phyloP scores from a whole-genome alignment of 2,888 invertebrate genomes.

The Meganola albula region DNA sequence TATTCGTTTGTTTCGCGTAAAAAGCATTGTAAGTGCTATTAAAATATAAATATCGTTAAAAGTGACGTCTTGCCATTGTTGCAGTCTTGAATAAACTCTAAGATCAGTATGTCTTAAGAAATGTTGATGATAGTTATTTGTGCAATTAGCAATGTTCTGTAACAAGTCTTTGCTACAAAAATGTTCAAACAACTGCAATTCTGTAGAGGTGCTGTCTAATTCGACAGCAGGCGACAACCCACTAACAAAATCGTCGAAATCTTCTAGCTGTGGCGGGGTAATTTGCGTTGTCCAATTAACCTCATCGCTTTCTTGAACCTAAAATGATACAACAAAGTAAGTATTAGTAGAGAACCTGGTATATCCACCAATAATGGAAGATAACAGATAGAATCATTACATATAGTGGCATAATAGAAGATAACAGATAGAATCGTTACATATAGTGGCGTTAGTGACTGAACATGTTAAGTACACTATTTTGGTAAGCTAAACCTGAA shows the following conservation, averaged over 20 bases:
- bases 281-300: constrained; percentile 12
- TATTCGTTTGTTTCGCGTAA: constrained; percentile 13
- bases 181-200: constrained; percentile 14
- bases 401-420: constrained; percentile 3
- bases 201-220: constrained; percentile 10
- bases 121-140: constrained; percentile 13
- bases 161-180: constrained; percentile 13
- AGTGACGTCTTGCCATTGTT: constrained; percentile 11
- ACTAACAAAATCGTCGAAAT: constrained; percentile 13
- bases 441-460: constrained; percentile 6
- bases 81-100: constrained; percentile 9
- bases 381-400: constrained; percentile 3
- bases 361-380: constrained; percentile 5
- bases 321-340: constrained; percentile 5
- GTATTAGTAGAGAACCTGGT: constrained; percentile 6
- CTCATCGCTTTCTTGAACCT: constrained; percentile 4
- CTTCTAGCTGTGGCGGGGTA: constrained; percentile 11
- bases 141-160: constrained; percentile 10
- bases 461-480: constrained; percentile 6
- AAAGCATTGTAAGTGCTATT: constrained; percentile 16
- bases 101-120: constrained; percentile 12
- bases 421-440: constrained; percentile 3
- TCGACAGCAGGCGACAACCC: constrained; percentile 11
- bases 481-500: constrained; percentile 5
- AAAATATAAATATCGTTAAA: constrained; percentile 12